phyloP scores from a whole-genome alignment of 1,140 invertebrate species.

The Periplaneta americana region DNA sequence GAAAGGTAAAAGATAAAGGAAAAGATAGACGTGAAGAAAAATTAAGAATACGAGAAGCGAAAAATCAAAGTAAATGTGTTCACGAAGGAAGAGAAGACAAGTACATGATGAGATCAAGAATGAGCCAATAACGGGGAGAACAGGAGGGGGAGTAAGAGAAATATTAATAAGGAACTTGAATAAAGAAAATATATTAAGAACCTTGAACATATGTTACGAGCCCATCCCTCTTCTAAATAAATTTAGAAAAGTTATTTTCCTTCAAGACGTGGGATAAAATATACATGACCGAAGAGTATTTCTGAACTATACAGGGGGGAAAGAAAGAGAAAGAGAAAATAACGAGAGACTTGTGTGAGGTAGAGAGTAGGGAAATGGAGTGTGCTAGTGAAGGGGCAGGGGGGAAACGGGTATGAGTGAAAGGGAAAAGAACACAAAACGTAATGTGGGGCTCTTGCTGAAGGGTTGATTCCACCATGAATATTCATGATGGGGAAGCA shows the following conservation, averaged over 20 bases:
- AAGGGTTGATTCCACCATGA: not conserved
- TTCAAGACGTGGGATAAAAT: not conserved
- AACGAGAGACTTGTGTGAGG: not conserved
- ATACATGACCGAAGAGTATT: not conserved
- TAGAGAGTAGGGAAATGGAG: not conserved
- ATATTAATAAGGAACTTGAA: not conserved
- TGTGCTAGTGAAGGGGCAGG: too few species aligned
- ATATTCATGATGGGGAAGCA: not conserved
- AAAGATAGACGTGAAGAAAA: too few species aligned
- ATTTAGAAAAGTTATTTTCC: not conserved
- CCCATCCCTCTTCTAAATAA: not conserved
- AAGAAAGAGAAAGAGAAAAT: not conserved
- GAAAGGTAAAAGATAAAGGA: too few species aligned
- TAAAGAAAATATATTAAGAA: not conserved
- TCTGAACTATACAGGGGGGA: not conserved
- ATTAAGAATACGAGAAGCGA: too few species aligned
- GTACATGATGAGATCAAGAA: too few species aligned
- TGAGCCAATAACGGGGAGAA: too few species aligned
- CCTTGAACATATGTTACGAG: not conserved
- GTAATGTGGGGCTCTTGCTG: not conserved
- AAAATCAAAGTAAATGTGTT: too few species aligned
- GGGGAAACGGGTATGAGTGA: not conserved
- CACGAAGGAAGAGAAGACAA: too few species aligned
- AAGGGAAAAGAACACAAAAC: not conserved
- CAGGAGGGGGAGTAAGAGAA: too few species aligned